These are phyloP conservation scores for Brachystomella parvula DNA, from an alignment of 1,140 invertebrate species.

Conservation along the genomic window DNA sequence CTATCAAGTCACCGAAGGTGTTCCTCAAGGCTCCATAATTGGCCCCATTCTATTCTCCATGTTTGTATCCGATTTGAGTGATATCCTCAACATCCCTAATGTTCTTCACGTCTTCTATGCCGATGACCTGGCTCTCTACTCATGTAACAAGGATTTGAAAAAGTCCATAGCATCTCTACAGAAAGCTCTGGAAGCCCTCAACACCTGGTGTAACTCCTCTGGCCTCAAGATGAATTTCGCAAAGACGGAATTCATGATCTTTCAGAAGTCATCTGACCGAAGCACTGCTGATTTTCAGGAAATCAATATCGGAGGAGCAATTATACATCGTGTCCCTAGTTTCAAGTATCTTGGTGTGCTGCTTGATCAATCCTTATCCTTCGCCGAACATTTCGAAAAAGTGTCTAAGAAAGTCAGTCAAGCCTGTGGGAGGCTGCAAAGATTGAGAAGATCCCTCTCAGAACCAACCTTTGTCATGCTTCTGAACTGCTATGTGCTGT, in stretches of 20 bases:
- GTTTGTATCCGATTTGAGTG: conserved; percentile 37
- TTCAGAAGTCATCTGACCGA: neutral
- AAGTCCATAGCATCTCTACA: neutral
- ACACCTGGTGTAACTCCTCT: conserved; percentile 4
- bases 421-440: neutral
- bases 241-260: too few species aligned
- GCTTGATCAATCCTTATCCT: neutral
- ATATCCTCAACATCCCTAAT: conserved; percentile 9
- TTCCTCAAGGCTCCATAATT: conserved; percentile 39
- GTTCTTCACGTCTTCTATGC: conserved; percentile 36
- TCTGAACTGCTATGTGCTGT: neutral
- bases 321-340: neutral
- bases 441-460: neutral
- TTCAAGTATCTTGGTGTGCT: neutral
- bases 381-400: neutral
- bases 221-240: neutral
- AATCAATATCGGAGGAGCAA: neutral
- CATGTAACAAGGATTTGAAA: neutral
- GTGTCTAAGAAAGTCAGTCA: neutral
- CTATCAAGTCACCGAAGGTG: conserved; percentile 21
- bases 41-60: conserved; percentile 37
- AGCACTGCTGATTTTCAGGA: neutral
- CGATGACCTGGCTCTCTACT: conserved; percentile 38
- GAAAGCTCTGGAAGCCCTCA: neutral
- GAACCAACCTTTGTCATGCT: neutral